Evolutionary conservation across 2,113 vertebrate genomes (phyloP).

Genomic region (Desmodus rotundus): DNA sequence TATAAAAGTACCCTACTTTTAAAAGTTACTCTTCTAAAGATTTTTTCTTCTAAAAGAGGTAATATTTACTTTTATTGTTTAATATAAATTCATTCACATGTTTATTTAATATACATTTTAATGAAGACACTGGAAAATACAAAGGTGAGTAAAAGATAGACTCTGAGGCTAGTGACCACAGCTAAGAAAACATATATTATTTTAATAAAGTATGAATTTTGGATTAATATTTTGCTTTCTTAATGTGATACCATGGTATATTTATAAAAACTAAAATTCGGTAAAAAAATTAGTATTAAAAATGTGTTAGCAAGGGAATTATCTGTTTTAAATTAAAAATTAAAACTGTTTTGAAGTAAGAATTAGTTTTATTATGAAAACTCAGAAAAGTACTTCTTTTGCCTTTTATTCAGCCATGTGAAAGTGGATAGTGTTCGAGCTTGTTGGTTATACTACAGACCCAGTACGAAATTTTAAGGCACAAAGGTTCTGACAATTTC

Average conservation of each 20-base stretch:
- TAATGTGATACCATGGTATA: neutral
- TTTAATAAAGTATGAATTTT: neutral
- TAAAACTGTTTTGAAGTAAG: neutral
- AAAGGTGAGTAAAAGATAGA: neutral
- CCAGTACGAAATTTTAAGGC: neutral
- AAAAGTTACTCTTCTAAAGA: neutral
- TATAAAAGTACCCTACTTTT: neutral
- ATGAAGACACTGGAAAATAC: neutral
- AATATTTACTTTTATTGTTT: neutral
- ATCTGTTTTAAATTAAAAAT: neutral
- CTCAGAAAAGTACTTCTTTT: neutral
- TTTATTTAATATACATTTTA: conserved; percentile 13
- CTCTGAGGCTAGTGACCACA: neutral
- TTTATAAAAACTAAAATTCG: conserved; percentile 15
- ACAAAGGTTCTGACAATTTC: neutral
- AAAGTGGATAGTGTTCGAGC: neutral
- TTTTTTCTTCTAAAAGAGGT: neutral
- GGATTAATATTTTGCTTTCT: neutral
- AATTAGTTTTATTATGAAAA: neutral
- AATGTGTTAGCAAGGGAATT: neutral
- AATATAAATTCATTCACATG: neutral
- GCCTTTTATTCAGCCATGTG: neutral
- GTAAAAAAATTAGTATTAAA: neutral
- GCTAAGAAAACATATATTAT: neutral
- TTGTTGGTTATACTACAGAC: neutral